Percentiles rank a stretch among this genome's conserved stretches.
phyloP scores from a whole-genome alignment of 2,113 vertebrate genomes.

The Micronisus gabar region DNA sequence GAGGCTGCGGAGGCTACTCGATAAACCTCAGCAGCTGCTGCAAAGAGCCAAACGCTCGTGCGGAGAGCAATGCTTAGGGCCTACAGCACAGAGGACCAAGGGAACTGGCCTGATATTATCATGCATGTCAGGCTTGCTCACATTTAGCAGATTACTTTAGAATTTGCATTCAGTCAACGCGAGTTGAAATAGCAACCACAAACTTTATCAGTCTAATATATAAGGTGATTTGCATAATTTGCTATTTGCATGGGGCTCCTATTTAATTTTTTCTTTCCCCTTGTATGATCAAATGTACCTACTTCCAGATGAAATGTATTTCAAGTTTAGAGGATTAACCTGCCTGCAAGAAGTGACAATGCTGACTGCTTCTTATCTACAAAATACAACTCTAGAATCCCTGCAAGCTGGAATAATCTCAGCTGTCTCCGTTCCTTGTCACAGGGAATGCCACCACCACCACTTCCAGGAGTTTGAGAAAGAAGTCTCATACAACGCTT shows the following conservation, averaged over 20 bases:
- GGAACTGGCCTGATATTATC: neutral
- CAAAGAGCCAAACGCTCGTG: accelerated
- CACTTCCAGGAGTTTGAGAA: neutral
- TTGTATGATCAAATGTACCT: neutral
- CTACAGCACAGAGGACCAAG: neutral
- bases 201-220: neutral
- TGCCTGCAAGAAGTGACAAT: neutral
- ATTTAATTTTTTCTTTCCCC: neutral
- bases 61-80: neutral
- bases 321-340: neutral
- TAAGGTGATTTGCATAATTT: constrained; percentile 31
- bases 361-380: neutral
- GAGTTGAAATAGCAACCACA: neutral
- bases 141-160: neutral
- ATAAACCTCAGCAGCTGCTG: neutral
- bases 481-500: accelerated
- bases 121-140: neutral
- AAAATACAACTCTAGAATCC: neutral
- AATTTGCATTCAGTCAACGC: neutral
- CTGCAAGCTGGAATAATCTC: neutral
- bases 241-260: neutral
- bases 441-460: neutral
- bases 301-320: neutral
- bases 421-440: neutral
- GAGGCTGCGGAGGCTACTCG: accelerated